Percentiles rank a stretch among this genome's conserved stretches.
phyloP scores from a whole-genome alignment of 1,140 invertebrate genomes.

The Nylanderia fulva region DNA sequence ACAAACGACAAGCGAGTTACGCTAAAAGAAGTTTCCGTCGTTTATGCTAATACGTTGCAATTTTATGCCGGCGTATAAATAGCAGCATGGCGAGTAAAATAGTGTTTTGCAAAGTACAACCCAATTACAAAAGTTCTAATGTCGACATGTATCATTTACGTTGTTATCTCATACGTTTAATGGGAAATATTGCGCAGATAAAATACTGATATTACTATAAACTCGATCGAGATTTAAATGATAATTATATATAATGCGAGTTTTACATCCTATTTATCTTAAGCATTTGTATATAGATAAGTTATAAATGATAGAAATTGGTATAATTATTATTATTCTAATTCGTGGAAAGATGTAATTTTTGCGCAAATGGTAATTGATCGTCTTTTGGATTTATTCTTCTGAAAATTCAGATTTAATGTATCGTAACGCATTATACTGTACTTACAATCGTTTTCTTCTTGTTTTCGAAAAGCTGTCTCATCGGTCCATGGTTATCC shows the following conservation, averaged over 20 bases:
- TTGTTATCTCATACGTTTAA: not conserved
- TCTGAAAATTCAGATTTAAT: not conserved
- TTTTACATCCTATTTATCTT: not conserved
- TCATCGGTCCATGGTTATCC: slow-evolving; percentile 15
- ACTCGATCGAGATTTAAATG: not conserved
- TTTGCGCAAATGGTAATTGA: not conserved
- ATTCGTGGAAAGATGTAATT: not conserved
- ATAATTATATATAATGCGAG: slow-evolving; percentile 15
- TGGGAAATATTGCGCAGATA: not conserved
- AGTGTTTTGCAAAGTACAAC: slow-evolving; percentile 6
- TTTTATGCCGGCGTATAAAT: slow-evolving; percentile 5
- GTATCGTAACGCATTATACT: not conserved
- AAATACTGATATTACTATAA: not conserved
- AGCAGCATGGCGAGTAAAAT: slow-evolving; percentile 8
- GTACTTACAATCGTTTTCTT: slow-evolving; percentile 13
- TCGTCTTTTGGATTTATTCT: not conserved
- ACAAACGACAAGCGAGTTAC: slow-evolving; percentile 19
- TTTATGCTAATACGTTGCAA: slow-evolving; percentile 29
- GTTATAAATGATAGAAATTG: not conserved
- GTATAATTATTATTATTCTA: slow-evolving; percentile 8
- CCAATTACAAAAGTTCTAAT: slow-evolving; percentile 21
- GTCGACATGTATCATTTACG: not conserved
- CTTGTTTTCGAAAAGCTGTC: slow-evolving; percentile 46
- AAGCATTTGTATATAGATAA: not conserved
- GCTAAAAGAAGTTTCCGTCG: slow-evolving; percentile 20